These are phyloP conservation scores for Falco punctatus DNA, from an alignment of 2,113 vertebrate genomes.

Conservation along the genomic window DNA sequence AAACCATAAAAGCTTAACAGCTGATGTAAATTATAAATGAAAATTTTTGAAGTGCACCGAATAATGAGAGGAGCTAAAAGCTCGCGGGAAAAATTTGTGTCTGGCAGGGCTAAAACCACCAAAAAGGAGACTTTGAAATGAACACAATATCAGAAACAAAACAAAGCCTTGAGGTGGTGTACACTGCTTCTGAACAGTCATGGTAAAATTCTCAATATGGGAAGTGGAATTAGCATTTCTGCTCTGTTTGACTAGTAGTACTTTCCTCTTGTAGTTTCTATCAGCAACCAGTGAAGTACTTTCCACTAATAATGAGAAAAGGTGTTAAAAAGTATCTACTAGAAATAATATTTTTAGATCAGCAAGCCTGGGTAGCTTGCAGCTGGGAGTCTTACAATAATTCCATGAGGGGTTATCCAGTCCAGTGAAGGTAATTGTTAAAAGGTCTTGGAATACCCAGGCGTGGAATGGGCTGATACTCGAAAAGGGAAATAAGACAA, in stretches of 20 bases:
- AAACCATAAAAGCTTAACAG: background rate
- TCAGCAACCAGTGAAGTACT: background rate
- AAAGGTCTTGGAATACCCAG: background rate
- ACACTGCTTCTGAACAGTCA: background rate
- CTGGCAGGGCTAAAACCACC: background rate
- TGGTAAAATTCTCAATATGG: accelerated
- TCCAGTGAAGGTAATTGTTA: background rate
- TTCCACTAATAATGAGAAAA: background rate
- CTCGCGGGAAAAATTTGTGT: background rate
- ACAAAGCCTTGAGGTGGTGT: background rate
- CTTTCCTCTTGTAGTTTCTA: background rate
- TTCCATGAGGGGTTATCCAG: accelerated
- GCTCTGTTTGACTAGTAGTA: background rate
- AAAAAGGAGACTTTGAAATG: background rate
- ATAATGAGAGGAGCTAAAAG: background rate
- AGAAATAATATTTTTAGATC: background rate
- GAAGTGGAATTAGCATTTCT: background rate
- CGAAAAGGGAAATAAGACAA: background rate
- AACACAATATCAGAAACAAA: background rate
- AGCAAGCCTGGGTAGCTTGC: background rate
- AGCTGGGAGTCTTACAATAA: background rate
- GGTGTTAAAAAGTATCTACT: background rate
- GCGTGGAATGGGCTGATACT: background rate
- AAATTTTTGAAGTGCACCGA: background rate
- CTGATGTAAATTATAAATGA: conserved; percentile 15